phyloP scores from a whole-genome alignment of 2,113 vertebrate species.

The Eublepharis macularius region DNA sequence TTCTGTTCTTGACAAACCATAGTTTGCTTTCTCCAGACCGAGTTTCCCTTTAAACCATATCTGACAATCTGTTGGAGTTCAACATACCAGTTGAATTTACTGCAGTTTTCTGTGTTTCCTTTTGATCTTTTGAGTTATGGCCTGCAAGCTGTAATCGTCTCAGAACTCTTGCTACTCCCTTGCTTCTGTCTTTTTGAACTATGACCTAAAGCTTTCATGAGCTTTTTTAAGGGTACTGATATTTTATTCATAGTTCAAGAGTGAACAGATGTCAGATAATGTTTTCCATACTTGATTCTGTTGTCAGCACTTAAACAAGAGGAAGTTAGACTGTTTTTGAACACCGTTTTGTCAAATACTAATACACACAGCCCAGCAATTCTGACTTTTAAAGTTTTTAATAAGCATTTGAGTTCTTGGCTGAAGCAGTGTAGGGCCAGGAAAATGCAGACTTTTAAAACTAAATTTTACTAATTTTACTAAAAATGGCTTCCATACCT shows the following conservation, averaged over 20 bases:
- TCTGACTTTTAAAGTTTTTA: constrained; percentile 23
- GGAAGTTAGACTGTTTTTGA: background rate
- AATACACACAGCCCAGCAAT: too few relatives aligned
- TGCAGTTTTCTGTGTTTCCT: background rate
- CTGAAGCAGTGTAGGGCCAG: constrained; percentile 23
- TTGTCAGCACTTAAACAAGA: background rate
- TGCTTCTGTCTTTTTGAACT: constrained; percentile 23
- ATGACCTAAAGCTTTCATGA: constrained; percentile 9
- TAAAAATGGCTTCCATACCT: constrained; percentile 5
- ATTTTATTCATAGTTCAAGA: background rate
- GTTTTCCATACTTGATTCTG: constrained; percentile 16
- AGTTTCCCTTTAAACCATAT: too few relatives aligned
- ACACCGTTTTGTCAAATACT: constrained; percentile 11
- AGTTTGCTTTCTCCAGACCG: too few relatives aligned
- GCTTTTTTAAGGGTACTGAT: background rate
- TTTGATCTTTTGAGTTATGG: constrained; percentile 8
- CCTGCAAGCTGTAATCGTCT: constrained; percentile 1
- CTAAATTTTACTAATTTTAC: constrained; percentile 41
- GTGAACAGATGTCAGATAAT: constrained; percentile 12
- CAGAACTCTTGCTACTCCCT: constrained; percentile 9
- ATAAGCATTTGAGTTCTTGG: constrained; percentile 12
- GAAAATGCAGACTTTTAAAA: constrained; percentile 43
- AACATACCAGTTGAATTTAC: background rate
- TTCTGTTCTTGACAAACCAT: too few relatives aligned
- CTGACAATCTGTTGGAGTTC: background rate